Percentiles rank a stretch among this genome's conserved stretches.
Evolutionary conservation across 2,113 vertebrate species (phyloP).

Genomic region (Antechinus stuartii): DNA sequence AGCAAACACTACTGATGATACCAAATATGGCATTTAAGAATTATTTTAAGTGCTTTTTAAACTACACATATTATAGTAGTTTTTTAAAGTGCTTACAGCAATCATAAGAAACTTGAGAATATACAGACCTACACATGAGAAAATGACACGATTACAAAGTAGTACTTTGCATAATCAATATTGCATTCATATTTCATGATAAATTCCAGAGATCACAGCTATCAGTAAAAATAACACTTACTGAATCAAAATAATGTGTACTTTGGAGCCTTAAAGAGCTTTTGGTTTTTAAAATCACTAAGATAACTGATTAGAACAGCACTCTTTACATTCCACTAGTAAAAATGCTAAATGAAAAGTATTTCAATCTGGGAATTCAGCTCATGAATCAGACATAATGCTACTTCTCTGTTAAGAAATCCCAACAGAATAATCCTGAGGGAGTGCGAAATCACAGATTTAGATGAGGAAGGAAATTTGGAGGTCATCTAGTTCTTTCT

Average conservation of each 20-base stretch:
- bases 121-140: conserved; percentile 24
- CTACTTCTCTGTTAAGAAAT: conserved; percentile 19
- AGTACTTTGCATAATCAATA: conserved; percentile 41
- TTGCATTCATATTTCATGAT: conserved; percentile 59
- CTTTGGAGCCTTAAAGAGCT: conserved; percentile 51
- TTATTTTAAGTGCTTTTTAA: conserved; percentile 46
- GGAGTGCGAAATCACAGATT: background rate
- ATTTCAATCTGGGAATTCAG: conserved; percentile 6
- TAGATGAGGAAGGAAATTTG: background rate
- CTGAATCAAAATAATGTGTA: conserved; percentile 58
- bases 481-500: background rate
- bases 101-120: conserved; percentile 21
- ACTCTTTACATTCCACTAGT: conserved; percentile 23
- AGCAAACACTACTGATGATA: conserved; percentile 11
- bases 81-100: conserved; percentile 39
- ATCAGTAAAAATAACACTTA: conserved; percentile 38
- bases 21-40: conserved; percentile 33
- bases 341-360: conserved; percentile 50
- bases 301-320: conserved; percentile 50
- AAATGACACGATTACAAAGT: conserved; percentile 37
- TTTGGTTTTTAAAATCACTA: conserved; percentile 53
- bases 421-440: conserved; percentile 8
- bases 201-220: conserved; percentile 49
- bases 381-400: conserved; percentile 48
- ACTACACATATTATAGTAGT: background rate